Evolutionary conservation across 2,888 invertebrate species (phyloP), one percentile per base, ranked within the genome.

Genomic region (Acleris literana): DNA sequence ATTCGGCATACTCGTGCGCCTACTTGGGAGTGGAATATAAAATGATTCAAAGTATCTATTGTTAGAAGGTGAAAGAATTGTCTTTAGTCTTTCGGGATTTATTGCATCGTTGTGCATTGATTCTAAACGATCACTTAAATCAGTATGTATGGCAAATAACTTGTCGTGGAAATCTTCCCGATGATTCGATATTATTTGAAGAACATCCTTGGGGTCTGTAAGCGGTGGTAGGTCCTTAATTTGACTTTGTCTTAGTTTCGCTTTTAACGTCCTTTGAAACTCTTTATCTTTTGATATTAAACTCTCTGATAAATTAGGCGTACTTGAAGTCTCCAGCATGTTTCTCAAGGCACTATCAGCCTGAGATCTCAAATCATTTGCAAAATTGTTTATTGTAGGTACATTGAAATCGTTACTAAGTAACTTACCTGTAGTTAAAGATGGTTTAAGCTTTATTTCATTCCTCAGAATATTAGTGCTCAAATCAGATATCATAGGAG

Each of bases 101-200:
- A 79, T 68, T 58, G 87, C 70, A 71, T 76, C 77, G 51, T 82
- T 83, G 43, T 79, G 84, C 68, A 87, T 73, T 25, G 84, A 75
- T 69, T 82, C 77, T 55, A 89, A 70, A 33, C 86, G 81, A 65
- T 88, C 88, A 70, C 82, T 85, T 5, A 90, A 78, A 74, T 89
- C 88, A 22, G 76, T 73, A 58, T 86, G 87, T 49, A 90, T 73
- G 20, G 81, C 82, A 75, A 82, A 79, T 13, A 92, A 69, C 72
- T 85, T 90, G 62, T 90, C 87, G 71, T 77, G 84, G 1, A 88
- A 70, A 49, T 90, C 85, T 65, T 84, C 81, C 48, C 79, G 81
- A 57, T 74, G 78, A 70, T 73, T 77, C 20, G 81, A 70, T 54
- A 86, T 71, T n/a, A 71, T 70, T 64, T 85, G 81, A 18, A 87